Percentiles rank a stretch among this genome's conserved stretches.
phyloP scores from a whole-genome alignment of 1,140 invertebrate genomes.

The Neodiprion fabricii region DNA sequence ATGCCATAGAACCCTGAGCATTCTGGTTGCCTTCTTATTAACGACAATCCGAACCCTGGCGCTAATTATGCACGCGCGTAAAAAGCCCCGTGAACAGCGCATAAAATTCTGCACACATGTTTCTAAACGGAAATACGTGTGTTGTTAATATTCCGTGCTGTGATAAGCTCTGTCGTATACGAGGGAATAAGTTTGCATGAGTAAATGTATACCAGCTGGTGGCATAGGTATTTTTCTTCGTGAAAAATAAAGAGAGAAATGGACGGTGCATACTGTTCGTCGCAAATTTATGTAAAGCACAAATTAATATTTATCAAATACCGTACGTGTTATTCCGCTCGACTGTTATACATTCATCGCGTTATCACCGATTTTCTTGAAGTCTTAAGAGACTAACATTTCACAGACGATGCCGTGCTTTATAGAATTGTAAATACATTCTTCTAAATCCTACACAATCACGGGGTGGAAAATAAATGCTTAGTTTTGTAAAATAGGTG shows the following conservation, averaged over 20 bases:
- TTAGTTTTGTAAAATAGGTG: not conserved
- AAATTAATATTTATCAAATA: not conserved
- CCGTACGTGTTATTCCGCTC: not conserved
- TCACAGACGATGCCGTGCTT: not conserved
- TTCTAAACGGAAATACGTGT: not conserved
- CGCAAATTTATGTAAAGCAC: constrained; percentile 3
- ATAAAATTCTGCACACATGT: not conserved
- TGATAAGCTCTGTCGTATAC: not conserved
- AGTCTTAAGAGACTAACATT: not conserved
- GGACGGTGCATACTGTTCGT: not conserved
- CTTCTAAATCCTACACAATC: not conserved
- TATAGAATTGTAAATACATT: not conserved
- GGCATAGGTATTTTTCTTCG: not conserved
- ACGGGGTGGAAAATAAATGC: not conserved
- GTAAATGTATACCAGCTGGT: not conserved
- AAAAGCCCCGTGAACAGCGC: not conserved
- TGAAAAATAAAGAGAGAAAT: not conserved
- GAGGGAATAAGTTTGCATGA: not conserved
- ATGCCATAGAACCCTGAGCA: not conserved
- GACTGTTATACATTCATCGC: not conserved
- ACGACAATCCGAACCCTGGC: not conserved
- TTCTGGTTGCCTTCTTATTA: not conserved
- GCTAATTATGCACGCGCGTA: not conserved
- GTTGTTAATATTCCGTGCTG: not conserved
- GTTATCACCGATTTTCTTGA: not conserved